Conservation (phyloP, 2,113 vertebrate genomes). For the Clinocottus analis region DNA sequence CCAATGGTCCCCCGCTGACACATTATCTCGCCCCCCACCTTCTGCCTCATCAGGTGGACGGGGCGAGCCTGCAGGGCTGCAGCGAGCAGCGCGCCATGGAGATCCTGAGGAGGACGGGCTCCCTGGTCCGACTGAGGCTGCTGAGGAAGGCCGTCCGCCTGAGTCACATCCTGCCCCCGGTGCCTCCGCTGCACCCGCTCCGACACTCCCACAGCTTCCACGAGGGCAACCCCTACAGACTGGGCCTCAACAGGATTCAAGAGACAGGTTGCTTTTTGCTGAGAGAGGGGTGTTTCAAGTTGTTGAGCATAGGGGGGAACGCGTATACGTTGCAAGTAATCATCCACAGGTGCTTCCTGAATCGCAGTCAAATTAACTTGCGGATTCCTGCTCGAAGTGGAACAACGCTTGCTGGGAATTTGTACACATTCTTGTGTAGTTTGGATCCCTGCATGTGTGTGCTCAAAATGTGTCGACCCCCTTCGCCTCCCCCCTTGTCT, state of each 20-base stretch:
- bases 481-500: constrained; percentile 31
- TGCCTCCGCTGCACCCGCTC: constrained; percentile 71
- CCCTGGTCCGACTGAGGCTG: constrained; percentile 86
- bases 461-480: constrained; percentile 15
- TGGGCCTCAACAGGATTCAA: constrained; percentile 70
- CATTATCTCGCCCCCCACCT: constrained; percentile 12
- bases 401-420: neutral
- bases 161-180: constrained; percentile 62
- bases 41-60: constrained; percentile 88
- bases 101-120: constrained; percentile 88
- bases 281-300: neutral
- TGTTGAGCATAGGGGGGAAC: constrained; percentile 8
- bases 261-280: constrained; percentile 68
- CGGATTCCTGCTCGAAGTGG: neutral
- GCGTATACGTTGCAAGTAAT: neutral
- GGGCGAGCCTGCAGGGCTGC: constrained; percentile 92
- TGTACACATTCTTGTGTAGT: constrained; percentile 6
- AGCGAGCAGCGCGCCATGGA: constrained; percentile 93
- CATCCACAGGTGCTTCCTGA: neutral
- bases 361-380: neutral
- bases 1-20: constrained; percentile 14
- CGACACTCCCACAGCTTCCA: constrained; percentile 76
- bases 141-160: constrained; percentile 78
- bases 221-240: constrained; percentile 62
- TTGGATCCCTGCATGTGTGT: constrained; percentile 6